A percentile compares a stretch with the other conserved stretches of the same genome.
Evolutionary conservation across 2,113 vertebrate genomes (phyloP).

Genomic region (Tychaedon coryphoeus): DNA sequence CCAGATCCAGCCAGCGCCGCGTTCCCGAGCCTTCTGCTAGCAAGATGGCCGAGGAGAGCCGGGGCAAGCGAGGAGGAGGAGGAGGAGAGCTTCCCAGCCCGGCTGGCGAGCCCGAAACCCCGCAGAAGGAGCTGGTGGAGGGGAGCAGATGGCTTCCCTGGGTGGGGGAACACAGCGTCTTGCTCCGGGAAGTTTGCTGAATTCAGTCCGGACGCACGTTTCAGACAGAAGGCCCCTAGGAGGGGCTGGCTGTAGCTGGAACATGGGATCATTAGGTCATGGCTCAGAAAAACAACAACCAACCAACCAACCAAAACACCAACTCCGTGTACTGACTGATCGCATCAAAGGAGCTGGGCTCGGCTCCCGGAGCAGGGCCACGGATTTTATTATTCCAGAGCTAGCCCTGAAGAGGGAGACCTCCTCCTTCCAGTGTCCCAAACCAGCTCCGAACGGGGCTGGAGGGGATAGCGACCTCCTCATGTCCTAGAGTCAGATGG

Average conservation of each 20-base stretch:
- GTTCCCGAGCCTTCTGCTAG: not conserved
- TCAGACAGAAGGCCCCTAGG: not conserved
- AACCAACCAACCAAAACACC: too few species aligned
- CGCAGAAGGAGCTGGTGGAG: not conserved
- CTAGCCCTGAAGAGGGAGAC: not conserved
- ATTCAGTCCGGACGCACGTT: not conserved
- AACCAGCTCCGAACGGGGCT: not conserved
- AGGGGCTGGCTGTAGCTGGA: not conserved
- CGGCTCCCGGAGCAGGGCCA: rapidly evolving
- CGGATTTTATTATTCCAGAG: not conserved
- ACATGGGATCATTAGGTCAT: not conserved
- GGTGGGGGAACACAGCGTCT: not conserved
- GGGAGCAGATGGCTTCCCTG: slow-evolving; percentile 27
- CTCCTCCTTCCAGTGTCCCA: not conserved
- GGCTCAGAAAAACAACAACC: not conserved
- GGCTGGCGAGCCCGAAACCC: not conserved
- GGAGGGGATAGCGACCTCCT: not conserved
- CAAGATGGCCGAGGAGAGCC: slow-evolving; percentile 5
- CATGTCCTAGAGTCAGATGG: not conserved
- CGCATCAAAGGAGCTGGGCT: not conserved
- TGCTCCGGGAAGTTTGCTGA: not conserved
- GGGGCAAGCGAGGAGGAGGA: not conserved
- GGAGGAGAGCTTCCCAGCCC: not conserved
- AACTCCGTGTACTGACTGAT: not conserved
- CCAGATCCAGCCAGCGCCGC: slow-evolving; percentile 25